These are phyloP conservation scores for Formicarius rufipectus DNA, from an alignment of 2,113 vertebrate genomes.

Conservation along the genomic window DNA sequence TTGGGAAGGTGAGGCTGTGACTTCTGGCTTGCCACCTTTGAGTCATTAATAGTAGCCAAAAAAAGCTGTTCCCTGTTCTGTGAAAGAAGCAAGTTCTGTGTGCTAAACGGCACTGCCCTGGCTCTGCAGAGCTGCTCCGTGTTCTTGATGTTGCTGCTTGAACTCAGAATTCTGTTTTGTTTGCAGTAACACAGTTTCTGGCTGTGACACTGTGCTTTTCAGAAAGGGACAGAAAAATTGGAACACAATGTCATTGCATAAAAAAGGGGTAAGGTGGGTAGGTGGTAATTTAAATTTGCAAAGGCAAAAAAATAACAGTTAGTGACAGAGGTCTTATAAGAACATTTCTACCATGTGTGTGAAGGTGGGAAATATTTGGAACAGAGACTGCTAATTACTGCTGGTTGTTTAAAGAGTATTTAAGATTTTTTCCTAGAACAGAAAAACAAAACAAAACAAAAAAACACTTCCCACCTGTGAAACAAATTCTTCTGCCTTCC, in stretches of 20 bases:
- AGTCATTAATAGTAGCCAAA: neutral
- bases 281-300: neutral
- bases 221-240: neutral
- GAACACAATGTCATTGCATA: neutral
- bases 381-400: neutral
- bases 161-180: neutral
- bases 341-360: neutral
- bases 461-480: neutral
- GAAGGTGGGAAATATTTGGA: neutral
- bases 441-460: too few species aligned
- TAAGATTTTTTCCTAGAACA: neutral
- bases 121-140: neutral
- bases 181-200: neutral
- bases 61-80: neutral
- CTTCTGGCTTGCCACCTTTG: fast-evolving
- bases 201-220: fast-evolving
- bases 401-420: neutral
- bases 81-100: neutral
- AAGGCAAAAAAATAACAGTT: neutral
- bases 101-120: neutral
- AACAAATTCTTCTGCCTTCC: neutral
- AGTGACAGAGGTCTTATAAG: neutral
- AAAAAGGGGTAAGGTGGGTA: neutral
- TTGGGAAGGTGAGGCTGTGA: fast-evolving
- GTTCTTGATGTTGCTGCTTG: neutral